Base-by-base conservation (phyloP, 2,113 vertebrate species). In the Atlantisia rogersi region DNA sequence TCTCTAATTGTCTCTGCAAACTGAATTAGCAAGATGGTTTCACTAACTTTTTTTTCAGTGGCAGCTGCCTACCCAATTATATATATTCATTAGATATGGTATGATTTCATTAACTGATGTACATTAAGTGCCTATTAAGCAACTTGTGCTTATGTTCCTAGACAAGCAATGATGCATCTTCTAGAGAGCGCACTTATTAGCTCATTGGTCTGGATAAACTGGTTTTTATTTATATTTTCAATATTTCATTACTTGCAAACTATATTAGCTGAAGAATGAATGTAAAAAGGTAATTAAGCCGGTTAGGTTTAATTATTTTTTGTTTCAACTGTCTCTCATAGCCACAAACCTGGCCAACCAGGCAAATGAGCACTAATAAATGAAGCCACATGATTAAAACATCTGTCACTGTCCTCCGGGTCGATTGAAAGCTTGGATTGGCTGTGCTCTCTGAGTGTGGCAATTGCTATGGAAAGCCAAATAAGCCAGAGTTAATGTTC, bases 341-440 rank as follows among this genome's bases (percentile, higher is more conserved):
- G 80, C 89, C 94, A 75, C 86, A 91, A 94, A 95, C 83, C 94
- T 96, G 96, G 95, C 96, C 18, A 78, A 85, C 88, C 75, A 86
- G 67, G 64, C 67, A 95, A 93, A 98, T 83, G 96, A 95, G 90
- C 81, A 32, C 80, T 98, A 97, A 98, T 97, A 95, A 97, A 97
- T 94, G 94, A 97, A 97, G 82, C 90, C 40, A 50, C 83, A 80
- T 96, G 97, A 97, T 98, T 97, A 97, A 97, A 98, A 97, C 97
- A 98, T 98, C 98, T 98, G 98, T 98, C 97, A 98, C 84, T 97
- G 97, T 97, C 97, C 97, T 95, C 83, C 3, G 6, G 88, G 94
- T 97, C 78, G 13, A 96, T 96, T 71, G 90, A 63, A 88, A 88
- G 76, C 79, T 59, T 58, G 92, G 92, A 97, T 95, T 97, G 97